phyloP scores from a whole-genome alignment of 2,888 invertebrate species.

The Eulithis testata region DNA sequence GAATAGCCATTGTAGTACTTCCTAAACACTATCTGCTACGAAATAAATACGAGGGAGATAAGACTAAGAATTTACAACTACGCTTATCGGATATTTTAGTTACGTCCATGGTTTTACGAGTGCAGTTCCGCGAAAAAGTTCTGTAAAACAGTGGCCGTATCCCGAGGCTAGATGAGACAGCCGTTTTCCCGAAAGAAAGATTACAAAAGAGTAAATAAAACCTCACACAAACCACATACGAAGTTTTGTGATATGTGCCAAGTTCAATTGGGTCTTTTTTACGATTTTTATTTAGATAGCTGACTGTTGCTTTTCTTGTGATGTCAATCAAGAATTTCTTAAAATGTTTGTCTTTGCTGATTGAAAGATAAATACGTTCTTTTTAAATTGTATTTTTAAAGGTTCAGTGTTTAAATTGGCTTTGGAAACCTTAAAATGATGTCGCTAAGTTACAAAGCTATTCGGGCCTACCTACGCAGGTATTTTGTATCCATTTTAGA shows the following conservation, averaged over 20 bases:
- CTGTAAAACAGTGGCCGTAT: conserved; percentile 7
- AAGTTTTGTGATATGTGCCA: conserved; percentile 2
- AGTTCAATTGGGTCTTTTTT: conserved; percentile 10
- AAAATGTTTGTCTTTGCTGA: neutral
- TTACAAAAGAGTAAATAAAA: conserved; percentile 16
- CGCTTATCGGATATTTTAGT: conserved; percentile 24
- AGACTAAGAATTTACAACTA: conserved; percentile 21
- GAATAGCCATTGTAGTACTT: neutral
- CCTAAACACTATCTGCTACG: conserved; percentile 19
- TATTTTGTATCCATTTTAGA: too few species aligned
- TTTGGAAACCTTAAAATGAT: too few species aligned
- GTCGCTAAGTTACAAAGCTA: too few species aligned
- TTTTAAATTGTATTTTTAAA: neutral
- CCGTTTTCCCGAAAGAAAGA: conserved; percentile 18
- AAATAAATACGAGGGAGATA: conserved; percentile 24
- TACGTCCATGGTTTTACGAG: conserved; percentile 28
- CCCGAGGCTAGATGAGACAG: conserved; percentile 13
- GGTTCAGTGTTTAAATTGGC: too few species aligned
- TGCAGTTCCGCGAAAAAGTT: conserved; percentile 19
- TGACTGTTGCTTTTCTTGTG: conserved; percentile 7
- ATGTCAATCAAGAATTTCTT: conserved; percentile 11
- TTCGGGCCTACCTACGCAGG: too few species aligned
- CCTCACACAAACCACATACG: neutral
- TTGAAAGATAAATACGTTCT: neutral
- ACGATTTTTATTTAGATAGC: conserved; percentile 9